These are phyloP conservation scores for Semotilus atromaculatus DNA, from an alignment of 2,797 vertebrate genomes.

Conservation along the genomic window DNA sequence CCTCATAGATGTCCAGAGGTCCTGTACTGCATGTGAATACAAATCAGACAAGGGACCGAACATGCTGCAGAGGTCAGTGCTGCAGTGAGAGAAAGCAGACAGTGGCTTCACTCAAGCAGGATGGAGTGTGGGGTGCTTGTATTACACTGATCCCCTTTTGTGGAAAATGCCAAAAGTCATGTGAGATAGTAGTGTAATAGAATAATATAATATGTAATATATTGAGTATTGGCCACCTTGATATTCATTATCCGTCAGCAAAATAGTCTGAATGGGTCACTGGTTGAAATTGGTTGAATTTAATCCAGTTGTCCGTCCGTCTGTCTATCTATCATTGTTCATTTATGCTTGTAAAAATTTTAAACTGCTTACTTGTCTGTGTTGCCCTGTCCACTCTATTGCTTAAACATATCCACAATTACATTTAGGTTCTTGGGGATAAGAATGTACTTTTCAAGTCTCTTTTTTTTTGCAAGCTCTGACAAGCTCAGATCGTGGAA, in stretches of 20 bases:
- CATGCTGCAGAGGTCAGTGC: conserved; percentile 29
- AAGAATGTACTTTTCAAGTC: neutral
- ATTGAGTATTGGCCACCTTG: neutral
- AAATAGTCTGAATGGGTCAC: neutral
- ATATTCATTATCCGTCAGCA: neutral
- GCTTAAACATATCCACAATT: neutral
- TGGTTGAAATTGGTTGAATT: neutral
- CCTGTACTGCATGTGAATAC: conserved; percentile 23
- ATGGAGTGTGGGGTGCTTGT: conserved; percentile 23
- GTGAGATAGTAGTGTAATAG: neutral
- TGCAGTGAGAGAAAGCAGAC: neutral
- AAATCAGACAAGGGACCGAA: conserved; percentile 14
- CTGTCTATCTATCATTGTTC: too few relatives aligned
- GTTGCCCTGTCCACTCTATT: neutral
- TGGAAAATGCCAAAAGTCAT: neutral
- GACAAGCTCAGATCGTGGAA: neutral
- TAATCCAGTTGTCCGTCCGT: neutral
- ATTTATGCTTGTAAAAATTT: neutral
- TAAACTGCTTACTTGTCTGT: neutral
- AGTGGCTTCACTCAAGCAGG: conserved; percentile 11
- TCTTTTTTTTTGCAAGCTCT: neutral
- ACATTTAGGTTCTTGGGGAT: neutral
- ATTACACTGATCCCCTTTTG: neutral
- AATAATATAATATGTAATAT: too few relatives aligned
- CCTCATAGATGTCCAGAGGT: conserved; percentile 23